A percentile compares a stretch with the other conserved stretches of the same genome.
phyloP scores from a whole-genome alignment of 2,888 invertebrate genomes.

The Agrotis exclamationis region DNA sequence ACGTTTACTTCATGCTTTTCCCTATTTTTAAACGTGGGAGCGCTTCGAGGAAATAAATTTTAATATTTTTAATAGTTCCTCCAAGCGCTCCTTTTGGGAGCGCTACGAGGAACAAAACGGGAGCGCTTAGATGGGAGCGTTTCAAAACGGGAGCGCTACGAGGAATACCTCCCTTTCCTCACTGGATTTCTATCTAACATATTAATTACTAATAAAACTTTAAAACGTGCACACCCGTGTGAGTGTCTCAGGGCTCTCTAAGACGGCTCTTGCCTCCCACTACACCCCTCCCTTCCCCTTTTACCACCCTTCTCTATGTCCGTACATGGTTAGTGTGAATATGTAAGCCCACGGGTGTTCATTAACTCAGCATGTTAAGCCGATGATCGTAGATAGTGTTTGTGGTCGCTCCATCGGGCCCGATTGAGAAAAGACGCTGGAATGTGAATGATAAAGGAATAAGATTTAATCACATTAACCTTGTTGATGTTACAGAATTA shows the following conservation, averaged over 20 bases:
- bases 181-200: slow-evolving; percentile 56
- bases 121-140: no score
- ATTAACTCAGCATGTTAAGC: slow-evolving; percentile 88
- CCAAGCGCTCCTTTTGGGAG: no score
- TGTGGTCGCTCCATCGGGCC: slow-evolving; percentile 62
- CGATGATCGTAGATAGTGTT: slow-evolving; percentile 81
- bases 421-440: slow-evolving; percentile 60
- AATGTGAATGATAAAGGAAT: background rate
- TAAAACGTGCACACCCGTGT: slow-evolving; percentile 63
- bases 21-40: no score
- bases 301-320: slow-evolving; percentile 65
- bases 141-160: no score
- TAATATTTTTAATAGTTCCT: no score
- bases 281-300: slow-evolving; percentile 50
- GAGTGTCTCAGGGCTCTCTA: slow-evolving; percentile 73
- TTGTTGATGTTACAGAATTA: background rate
- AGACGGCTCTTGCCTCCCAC: slow-evolving; percentile 63
- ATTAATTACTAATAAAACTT: slow-evolving; percentile 69
- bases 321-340: slow-evolving; percentile 75
- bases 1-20: no score
- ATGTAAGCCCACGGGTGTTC: slow-evolving; percentile 79
- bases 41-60: no score
- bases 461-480: background rate
- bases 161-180: no score
- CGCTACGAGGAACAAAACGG: no score